Percentiles rank a stretch among this genome's conserved stretches.
Evolutionary conservation across 2,113 vertebrate genomes (phyloP).

Genomic region (Aythya baeri): DNA sequence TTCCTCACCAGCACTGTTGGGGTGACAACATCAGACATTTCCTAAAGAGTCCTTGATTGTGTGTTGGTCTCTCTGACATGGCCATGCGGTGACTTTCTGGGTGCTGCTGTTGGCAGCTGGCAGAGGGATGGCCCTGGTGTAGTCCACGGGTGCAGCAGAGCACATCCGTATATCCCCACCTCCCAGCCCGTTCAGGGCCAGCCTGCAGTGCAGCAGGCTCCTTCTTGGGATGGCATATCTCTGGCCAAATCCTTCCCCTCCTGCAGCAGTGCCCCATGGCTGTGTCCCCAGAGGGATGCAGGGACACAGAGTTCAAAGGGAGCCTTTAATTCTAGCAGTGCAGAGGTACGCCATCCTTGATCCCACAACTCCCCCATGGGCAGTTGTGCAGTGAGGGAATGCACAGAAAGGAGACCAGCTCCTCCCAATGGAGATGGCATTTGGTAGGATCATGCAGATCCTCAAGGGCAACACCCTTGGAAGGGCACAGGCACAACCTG

Average conservation of each 20-base stretch:
- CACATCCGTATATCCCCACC: too few species aligned
- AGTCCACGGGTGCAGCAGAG: background rate
- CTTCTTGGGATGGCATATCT: background rate
- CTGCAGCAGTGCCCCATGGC: background rate
- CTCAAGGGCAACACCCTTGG: background rate
- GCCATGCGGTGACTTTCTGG: background rate
- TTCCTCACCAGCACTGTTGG: background rate
- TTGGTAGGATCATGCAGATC: background rate
- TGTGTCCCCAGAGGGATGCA: background rate
- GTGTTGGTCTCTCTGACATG: background rate
- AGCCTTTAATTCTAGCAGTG: background rate
- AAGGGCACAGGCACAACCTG: too few species aligned
- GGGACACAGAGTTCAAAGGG: background rate
- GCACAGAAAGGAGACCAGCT: rapidly evolving
- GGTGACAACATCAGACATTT: constrained; percentile 3
- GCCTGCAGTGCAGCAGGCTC: too few species aligned
- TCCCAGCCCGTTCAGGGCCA: background rate
- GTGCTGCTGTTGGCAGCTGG: background rate
- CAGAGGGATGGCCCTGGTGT: background rate
- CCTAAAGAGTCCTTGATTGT: background rate
- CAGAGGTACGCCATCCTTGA: background rate
- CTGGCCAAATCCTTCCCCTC: background rate
- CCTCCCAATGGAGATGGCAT: rapidly evolving
- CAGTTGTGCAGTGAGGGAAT: rapidly evolving
- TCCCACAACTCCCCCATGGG: background rate